A percentile compares a stretch with the other conserved stretches of the same genome.
phyloP scores from a whole-genome alignment of 2,113 vertebrate genomes.

The Cichladusa arquata region DNA sequence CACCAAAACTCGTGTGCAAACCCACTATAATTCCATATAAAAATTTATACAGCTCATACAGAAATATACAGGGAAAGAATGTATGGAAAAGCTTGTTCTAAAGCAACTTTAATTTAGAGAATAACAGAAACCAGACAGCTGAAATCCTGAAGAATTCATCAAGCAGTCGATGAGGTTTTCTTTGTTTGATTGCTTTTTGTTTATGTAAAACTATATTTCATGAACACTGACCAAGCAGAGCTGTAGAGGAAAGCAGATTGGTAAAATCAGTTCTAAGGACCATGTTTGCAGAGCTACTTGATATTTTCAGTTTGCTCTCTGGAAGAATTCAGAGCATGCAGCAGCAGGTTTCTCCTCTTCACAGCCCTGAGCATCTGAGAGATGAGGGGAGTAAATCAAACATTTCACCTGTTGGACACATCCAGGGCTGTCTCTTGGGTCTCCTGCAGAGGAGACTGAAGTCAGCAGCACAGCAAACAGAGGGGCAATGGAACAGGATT shows the following conservation, averaged over 20 bases:
- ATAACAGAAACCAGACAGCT: neutral
- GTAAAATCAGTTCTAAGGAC: neutral
- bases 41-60: accelerated
- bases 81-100: neutral
- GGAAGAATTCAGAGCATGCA: neutral
- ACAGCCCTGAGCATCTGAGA: neutral
- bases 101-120: neutral
- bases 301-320: neutral
- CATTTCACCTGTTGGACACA: neutral
- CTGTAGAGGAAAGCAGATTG: neutral
- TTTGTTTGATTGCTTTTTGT: neutral
- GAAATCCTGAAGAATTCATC: neutral
- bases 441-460: neutral
- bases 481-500: neutral
- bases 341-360: neutral
- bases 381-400: neutral
- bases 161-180: neutral
- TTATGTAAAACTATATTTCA: neutral
- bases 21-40: neutral
- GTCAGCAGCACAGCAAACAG: neutral
- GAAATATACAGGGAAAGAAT: neutral
- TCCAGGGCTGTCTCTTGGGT: neutral
- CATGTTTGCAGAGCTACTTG: neutral
- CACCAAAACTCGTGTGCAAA: neutral
- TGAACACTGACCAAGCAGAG: neutral